Conservation (phyloP, 2,113 vertebrate genomes). For the Panthera uncia region DNA sequence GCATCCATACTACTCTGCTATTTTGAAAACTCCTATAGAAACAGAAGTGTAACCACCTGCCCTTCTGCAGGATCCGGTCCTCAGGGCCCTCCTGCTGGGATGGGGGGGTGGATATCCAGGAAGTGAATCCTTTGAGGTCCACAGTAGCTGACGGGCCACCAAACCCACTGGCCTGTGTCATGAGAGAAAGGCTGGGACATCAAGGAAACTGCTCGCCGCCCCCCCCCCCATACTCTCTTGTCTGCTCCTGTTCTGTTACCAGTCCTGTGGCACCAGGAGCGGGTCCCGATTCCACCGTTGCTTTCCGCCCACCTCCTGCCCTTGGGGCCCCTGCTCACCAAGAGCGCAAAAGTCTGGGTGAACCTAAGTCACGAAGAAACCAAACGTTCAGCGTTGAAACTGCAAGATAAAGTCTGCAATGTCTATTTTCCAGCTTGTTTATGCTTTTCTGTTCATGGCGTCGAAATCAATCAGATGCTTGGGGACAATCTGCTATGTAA, state of each 20-base stretch:
- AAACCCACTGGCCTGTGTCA: neutral
- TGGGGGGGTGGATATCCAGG: too few species aligned
- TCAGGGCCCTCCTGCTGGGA: neutral
- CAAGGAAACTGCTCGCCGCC: too few species aligned
- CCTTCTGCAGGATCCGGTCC: neutral
- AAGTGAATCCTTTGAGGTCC: neutral
- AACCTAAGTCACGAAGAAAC: neutral
- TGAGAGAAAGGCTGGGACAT: neutral
- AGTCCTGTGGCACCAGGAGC: neutral
- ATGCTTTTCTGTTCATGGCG: neutral
- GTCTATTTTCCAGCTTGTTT: neutral
- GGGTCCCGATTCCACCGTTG: neutral
- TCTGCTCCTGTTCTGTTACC: too few species aligned
- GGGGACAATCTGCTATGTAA: neutral
- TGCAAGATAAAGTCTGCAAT: neutral
- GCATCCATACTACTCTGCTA: neutral
- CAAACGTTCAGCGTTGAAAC: neutral
- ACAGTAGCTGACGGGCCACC: neutral
- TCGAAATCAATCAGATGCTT: neutral
- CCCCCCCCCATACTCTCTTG: too few species aligned
- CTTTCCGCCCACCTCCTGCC: rapidly evolving
- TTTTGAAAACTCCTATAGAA: neutral
- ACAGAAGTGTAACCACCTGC: neutral
- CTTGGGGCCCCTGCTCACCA: neutral
- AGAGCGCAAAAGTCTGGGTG: neutral